phyloP scores from a whole-genome alignment of 2,888 invertebrate genomes.

The Drosophila prolongata region DNA sequence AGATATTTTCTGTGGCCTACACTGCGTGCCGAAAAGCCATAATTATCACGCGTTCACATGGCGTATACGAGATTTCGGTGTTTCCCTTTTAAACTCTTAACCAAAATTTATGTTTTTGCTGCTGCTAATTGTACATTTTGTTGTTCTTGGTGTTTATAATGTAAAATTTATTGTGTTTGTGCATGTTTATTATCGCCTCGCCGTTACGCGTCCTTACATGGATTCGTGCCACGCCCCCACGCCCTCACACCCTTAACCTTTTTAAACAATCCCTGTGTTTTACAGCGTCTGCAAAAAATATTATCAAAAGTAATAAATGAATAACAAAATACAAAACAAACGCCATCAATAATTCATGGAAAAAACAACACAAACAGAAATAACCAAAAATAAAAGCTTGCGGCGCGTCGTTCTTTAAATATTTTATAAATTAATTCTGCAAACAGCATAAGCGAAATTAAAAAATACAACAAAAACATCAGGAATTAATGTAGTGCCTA shows the following conservation, averaged over 20 bases:
- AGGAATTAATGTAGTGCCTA: conserved; percentile 76
- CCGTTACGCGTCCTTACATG: conserved; percentile 22
- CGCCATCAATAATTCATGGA: conserved; percentile 50
- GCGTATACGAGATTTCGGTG: conserved; percentile 53
- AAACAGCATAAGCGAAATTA: conserved; percentile 33
- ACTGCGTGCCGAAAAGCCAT: conserved; percentile 67
- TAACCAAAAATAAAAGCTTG: conserved; percentile 35
- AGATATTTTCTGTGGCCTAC: conserved; percentile 7
- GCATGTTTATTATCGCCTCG: conserved; percentile 63
- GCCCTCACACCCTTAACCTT: conserved; percentile 3
- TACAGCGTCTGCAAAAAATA: conserved; percentile 50
- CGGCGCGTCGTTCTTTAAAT: conserved; percentile 46
- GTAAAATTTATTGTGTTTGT: conserved; percentile 66
- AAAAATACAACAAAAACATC: conserved; percentile 44
- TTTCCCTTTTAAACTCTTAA: conserved; percentile 44
- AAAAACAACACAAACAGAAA: conserved; percentile 37
- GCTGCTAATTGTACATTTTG: conserved; percentile 65
- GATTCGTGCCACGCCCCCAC: conserved; percentile 4
- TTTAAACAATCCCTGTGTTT: conserved; percentile 35
- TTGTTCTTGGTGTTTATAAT: conserved; percentile 39
- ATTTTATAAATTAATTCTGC: conserved; percentile 55
- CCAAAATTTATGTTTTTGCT: conserved; percentile 66
- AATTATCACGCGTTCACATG: conserved; percentile 69
- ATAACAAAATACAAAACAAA: conserved; percentile 44
- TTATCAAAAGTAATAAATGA: conserved; percentile 37